Base-by-base conservation (phyloP, 2,888 invertebrate species). In the Himalopsyche anomala region DNA sequence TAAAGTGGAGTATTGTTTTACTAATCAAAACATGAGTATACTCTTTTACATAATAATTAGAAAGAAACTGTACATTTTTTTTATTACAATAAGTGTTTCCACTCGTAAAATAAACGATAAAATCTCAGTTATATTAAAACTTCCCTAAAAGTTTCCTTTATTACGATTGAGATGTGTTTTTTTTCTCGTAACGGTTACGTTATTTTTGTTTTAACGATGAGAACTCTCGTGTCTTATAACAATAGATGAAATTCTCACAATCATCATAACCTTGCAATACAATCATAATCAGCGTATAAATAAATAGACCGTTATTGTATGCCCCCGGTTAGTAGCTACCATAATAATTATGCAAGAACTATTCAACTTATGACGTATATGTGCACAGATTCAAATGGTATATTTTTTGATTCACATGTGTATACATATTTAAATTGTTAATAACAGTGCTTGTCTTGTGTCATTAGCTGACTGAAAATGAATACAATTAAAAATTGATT, bases 51-150 rank as follows among this genome's bases (percentile, higher is more conserved):
- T 45, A 45, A 45, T 45, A 45, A 45, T 51, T 51, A 51, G 8
- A 4, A 51, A 51, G 0, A 12, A 15, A 51, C 12, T 51, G 5
- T 15, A 3, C 5, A 15, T 51, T 51, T 51, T 5, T 28, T 51
- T 15, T 15, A 51, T 51, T 51, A 15, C 51, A 15, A 15, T 51
- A 51, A 15, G 51, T 51, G 51, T 51, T 62, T 62, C 6, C 62
- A 62, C 9, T 62, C 62, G 28, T 62, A 19, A 62, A 62, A 62
- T 62, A 62, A 62, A 62, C 28, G 62, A 28, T 62, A n/a, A 62
- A 62, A 62, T 62, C 19, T 19, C 28, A 62, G 28, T 19, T 19
- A 62, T 8, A 19, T 11, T 19, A n/a, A 19, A 28, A 15, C 51
- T 15, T 51, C 28, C 28, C 28, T 28, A 28, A 28, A 9, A 19